Evolutionary conservation across 2,113 vertebrate species (phyloP), one percentile per base, ranked within the genome.

Genomic region (Recurvirostra avosetta): DNA sequence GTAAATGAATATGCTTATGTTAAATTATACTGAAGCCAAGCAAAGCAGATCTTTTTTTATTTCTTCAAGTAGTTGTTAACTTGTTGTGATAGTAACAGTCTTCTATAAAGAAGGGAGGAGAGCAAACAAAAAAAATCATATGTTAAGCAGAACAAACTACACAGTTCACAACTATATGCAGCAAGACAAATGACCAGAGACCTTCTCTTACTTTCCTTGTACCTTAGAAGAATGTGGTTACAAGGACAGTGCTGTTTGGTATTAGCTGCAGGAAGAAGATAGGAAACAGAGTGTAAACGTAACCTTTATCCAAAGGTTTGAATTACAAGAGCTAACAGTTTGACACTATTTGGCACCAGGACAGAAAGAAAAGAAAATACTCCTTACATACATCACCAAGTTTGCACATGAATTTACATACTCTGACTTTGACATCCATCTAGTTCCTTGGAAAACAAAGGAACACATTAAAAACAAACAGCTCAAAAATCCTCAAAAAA

Each of bases 181-280:
- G 43, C 53, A 87, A 90, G 62, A 73, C 45, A 91, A 88, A 75
- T n/a, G 49, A 94, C 25, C 32, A 41, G 53, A 85, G 11, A 90
- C 10, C 3, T 59, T 87, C 27, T 93, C 81, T 94, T 94, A 95
- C 74, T 94, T 94, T 83, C 78, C 78, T 90, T 92, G 66, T n/a
- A 95, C 74, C 66, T 90, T 76, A 90, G 91, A 6, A 86, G 78
- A 92, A 94, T 26, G 85, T 19, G 71, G 72, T 88, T 93, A 94
- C 66, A 96, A 94, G 41, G 52, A 92, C 38, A 83, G 25, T 58
- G 58, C 19, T 91, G 81, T 79, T 61, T 86, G 79, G 38, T 38
- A 95, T 34, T n/a, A 86, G 67, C 90, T 94, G 92, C 45, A 95
- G 71, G 81, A 88, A 96, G n/a, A 95, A 94, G 62, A 94, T 20